Evolutionary conservation across 2,797 vertebrate species (phyloP).

Genomic region (Avahi laniger): DNA sequence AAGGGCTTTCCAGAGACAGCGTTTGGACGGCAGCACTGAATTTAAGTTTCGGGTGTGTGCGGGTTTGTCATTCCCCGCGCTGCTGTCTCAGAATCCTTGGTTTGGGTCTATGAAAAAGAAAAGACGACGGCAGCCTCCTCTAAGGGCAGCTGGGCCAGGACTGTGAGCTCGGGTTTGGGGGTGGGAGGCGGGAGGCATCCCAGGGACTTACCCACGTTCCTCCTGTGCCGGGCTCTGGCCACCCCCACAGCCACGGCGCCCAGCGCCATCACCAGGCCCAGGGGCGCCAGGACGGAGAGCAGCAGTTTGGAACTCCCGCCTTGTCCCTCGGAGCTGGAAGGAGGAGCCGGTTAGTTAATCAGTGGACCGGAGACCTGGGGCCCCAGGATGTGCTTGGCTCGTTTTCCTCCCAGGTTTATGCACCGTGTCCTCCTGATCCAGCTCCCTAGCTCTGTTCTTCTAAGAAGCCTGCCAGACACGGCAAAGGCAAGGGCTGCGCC

Average conservation of each 20-base stretch:
- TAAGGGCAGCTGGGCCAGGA: background rate
- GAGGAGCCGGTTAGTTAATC: background rate
- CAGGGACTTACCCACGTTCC: constrained; percentile 82
- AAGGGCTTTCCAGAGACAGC: background rate
- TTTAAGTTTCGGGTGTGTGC: background rate
- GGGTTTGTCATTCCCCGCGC: background rate
- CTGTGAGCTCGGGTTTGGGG: background rate
- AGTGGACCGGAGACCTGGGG: background rate
- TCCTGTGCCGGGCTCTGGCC: constrained; percentile 77
- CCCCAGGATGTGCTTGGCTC: background rate
- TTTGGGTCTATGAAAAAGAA: background rate
- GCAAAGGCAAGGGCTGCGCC: background rate
- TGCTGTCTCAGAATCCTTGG: background rate
- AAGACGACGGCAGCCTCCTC: background rate
- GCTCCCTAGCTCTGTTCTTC: background rate
- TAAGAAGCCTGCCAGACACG: background rate
- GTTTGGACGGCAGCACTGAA: background rate
- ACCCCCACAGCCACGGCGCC: constrained; percentile 61
- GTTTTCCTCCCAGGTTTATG: background rate
- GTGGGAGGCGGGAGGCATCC: background rate
- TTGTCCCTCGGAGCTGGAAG: constrained; percentile 70
- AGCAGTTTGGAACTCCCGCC: background rate
- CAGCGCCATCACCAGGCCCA: constrained; percentile 73
- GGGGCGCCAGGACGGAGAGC: constrained; percentile 54
- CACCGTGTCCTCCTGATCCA: background rate